Percentiles rank a stretch among this genome's conserved stretches.
Conservation (phyloP, 2,888 invertebrate genomes). For the Clusia tigrina region DNA sequence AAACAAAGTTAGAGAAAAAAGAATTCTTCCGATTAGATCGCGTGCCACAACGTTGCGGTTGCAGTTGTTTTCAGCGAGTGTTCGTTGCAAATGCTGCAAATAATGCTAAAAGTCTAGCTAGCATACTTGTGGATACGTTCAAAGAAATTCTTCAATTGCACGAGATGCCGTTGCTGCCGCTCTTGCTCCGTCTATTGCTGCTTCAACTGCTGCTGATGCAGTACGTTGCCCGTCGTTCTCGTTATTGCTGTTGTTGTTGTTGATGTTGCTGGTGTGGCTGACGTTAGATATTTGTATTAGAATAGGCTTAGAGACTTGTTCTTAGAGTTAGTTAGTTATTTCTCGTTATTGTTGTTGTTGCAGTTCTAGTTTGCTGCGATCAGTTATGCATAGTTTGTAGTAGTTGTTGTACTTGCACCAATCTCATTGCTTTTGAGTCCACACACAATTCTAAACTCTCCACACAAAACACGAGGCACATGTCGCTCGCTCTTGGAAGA, state of each 20-base stretch:
- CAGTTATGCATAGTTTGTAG: constrained; percentile 33
- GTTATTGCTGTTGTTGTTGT: too few relatives aligned
- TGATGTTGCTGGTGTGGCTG: constrained; percentile 32
- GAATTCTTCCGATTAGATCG: constrained; percentile 54
- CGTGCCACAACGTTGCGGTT: constrained; percentile 63
- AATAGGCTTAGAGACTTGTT: constrained; percentile 51
- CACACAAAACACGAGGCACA: not conserved
- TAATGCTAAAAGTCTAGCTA: constrained; percentile 58
- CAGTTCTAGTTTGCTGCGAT: constrained; percentile 4
- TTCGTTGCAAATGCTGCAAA: constrained; percentile 62
- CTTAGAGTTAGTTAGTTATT: constrained; percentile 36
- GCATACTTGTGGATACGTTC: not conserved
- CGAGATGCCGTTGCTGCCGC: constrained; percentile 28
- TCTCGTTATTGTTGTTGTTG: constrained; percentile 15
- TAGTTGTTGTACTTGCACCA: constrained; percentile 32
- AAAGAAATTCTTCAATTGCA: constrained; percentile 34
- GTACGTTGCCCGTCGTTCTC: constrained; percentile 14
- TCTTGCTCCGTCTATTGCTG: not conserved
- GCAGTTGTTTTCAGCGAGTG: constrained; percentile 63
- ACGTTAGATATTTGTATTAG: constrained; percentile 42
- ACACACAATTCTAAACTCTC: not conserved
- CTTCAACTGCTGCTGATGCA: not conserved
- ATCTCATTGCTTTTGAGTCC: constrained; percentile 13
- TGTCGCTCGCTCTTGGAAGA: constrained; percentile 26
- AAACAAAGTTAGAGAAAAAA: not conserved